Evolutionary conservation across 2,888 invertebrate species (phyloP), one percentile per base, ranked within the genome.

Genomic region (Lithophane socia): DNA sequence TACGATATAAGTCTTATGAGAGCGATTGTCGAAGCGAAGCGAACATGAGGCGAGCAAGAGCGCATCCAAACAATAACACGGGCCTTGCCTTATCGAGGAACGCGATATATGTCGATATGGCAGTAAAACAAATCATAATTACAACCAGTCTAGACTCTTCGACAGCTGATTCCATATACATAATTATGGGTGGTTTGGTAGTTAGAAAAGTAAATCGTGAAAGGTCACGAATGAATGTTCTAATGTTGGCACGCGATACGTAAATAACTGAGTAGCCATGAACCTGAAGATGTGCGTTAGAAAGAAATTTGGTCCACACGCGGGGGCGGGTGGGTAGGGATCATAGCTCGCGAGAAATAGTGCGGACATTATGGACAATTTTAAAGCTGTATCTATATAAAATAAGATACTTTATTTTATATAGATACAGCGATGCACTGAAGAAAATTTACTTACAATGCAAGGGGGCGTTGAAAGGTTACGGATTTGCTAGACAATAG

Each of bases 181-280:
- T 80, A 79, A 87, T 82, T 80, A 85, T 83, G 64, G 77, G 80
- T 72, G 69, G 61, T 83, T 86, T 60, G 52, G 44, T 72, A 49
- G 73, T 87, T 80, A 52, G 79, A 81, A 75, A 73, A 79, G 74
- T 75, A 67, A 80, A 77, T 86, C 86, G 87, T 87, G 85, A 89
- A 91, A 87, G 87, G 90, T 90, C 86, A 84, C 82, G 77, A 73
- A 81, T 78, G 83, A 80, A 77, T 81, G 83, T 86, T 82, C 76
- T 87, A 86, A 87, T 86, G 88, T 90, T 91, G 90, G 91, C 91
- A 91, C 88, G 88, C 87, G 81, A 88, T 84, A 84, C 84, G 86
- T 83, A 90, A 91, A 91, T 90, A 92, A 82, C 84, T 84, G 86
- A 77, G 79, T 84, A 90, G 87, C 93, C 93, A 77, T 94, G 94